Percentiles rank a stretch among this genome's conserved stretches.
Conservation (phyloP, 1,140 invertebrate species). For the Diachasmimorpha longicaudata region DNA sequence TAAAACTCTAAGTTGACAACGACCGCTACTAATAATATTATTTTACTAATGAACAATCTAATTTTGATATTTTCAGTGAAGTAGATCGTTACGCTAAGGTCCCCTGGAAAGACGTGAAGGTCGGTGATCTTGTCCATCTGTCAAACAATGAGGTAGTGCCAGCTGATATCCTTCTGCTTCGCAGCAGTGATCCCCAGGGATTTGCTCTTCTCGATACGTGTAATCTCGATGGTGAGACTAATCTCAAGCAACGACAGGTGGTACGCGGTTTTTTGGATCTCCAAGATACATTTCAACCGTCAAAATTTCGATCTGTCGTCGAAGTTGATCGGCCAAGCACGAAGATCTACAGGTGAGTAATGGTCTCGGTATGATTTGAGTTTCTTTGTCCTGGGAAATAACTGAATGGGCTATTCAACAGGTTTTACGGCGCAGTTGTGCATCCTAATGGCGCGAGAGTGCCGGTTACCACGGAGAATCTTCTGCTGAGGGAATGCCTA, state of each 20-base stretch:
- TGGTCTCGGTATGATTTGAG: not conserved
- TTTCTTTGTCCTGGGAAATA: not conserved
- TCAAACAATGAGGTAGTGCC: constrained; percentile 97
- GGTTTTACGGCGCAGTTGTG: constrained; percentile 90
- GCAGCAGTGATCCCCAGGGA: constrained; percentile 90
- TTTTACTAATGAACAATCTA: too few species aligned
- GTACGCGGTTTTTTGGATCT: constrained; percentile 71
- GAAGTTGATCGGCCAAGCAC: constrained; percentile 94
- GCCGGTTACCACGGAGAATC: constrained; percentile 89
- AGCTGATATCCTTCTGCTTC: constrained; percentile 90
- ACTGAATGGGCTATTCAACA: constrained; percentile 19
- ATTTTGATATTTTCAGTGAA: constrained; percentile 68
- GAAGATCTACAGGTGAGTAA: constrained; percentile 80
- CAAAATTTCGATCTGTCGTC: constrained; percentile 81
- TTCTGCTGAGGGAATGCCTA: constrained; percentile 91
- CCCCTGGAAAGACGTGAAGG: constrained; percentile 88
- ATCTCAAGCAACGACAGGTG: constrained; percentile 94
- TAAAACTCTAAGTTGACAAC: too few species aligned
- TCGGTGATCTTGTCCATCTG: constrained; percentile 95
- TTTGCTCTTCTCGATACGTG: constrained; percentile 97
- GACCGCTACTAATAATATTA: too few species aligned
- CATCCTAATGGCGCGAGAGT: constrained; percentile 81
- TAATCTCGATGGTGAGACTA: constrained; percentile 99
- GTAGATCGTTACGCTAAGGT: constrained; percentile 83
- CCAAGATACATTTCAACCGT: constrained; percentile 77